These are phyloP conservation scores for Mormyrus proboscirostris DNA, from an alignment of 2,797 vertebrate species.

Conservation along the genomic window DNA sequence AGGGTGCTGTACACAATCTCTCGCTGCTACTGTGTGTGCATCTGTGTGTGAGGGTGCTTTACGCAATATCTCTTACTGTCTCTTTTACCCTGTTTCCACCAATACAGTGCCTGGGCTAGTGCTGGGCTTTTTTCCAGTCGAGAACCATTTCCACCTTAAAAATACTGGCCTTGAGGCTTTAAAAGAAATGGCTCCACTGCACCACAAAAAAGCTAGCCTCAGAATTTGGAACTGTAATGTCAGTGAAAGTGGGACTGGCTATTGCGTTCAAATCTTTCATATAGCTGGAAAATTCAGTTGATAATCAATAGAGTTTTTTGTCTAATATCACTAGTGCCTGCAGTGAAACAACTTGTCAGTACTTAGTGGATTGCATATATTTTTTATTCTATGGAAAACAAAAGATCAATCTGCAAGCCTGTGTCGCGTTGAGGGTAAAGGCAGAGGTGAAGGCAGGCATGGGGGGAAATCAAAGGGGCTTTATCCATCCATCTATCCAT, in stretches of 20 bases:
- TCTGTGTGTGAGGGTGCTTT: no score
- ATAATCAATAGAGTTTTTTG: background rate
- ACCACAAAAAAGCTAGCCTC: background rate
- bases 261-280: background rate
- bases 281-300: background rate
- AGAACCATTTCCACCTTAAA: constrained; percentile 54
- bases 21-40: no score
- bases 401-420: background rate
- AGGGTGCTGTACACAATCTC: constrained; percentile 13
- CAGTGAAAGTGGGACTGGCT: background rate
- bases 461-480: background rate
- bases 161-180: background rate
- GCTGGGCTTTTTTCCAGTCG: constrained; percentile 17
- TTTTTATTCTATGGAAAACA: background rate
- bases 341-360: background rate
- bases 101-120: background rate
- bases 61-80: background rate
- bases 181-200: background rate
- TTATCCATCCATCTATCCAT: no score
- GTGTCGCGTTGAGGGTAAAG: background rate
- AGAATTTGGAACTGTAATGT: background rate
- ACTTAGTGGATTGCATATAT: background rate
- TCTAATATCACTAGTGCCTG: background rate
- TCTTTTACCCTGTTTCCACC: background rate
- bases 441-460: background rate